A percentile compares a stretch with the other conserved stretches of the same genome.
Conservation (phyloP, 2,888 invertebrate genomes). For the Pedicia rivosa region DNA sequence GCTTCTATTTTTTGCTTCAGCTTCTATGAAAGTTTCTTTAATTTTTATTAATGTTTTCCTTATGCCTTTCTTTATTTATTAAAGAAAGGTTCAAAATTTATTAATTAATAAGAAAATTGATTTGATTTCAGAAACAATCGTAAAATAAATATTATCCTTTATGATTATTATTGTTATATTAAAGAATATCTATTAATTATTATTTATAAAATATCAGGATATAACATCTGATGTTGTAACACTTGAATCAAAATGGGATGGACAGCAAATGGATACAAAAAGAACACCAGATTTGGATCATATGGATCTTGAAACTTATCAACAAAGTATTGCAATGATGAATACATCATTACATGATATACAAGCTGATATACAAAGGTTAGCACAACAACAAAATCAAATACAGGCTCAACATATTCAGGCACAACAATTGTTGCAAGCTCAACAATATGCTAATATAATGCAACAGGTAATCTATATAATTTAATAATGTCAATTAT, state of each 20-base stretch:
- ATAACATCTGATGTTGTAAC: conserved; percentile 6
- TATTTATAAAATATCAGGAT: conserved; percentile 11
- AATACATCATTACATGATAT: conserved; percentile 88
- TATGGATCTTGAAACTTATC: conserved; percentile 67
- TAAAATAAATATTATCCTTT: no score
- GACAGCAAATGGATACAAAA: conserved; percentile 47
- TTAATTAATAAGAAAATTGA: no score
- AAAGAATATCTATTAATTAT: no score
- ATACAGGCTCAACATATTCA: conserved; percentile 47
- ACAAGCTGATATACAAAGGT: conserved; percentile 82
- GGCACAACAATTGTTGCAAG: conserved; percentile 37
- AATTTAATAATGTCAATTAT: no score
- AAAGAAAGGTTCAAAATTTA: no score
- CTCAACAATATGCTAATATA: conserved; percentile 35
- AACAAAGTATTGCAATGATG: conserved; percentile 45
- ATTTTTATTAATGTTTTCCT: no score
- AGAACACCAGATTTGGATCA: conserved; percentile 63
- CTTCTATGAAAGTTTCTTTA: no score
- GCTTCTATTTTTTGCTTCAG: no score
- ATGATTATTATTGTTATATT: no score
- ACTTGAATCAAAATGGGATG: conserved; percentile 47
- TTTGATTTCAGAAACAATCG: no score
- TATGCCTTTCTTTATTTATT: no score
- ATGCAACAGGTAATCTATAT: conserved; percentile 29
- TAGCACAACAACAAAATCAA: conserved; percentile 68